Conservation (phyloP, 2,113 vertebrate species). For the Esox niger region DNA sequence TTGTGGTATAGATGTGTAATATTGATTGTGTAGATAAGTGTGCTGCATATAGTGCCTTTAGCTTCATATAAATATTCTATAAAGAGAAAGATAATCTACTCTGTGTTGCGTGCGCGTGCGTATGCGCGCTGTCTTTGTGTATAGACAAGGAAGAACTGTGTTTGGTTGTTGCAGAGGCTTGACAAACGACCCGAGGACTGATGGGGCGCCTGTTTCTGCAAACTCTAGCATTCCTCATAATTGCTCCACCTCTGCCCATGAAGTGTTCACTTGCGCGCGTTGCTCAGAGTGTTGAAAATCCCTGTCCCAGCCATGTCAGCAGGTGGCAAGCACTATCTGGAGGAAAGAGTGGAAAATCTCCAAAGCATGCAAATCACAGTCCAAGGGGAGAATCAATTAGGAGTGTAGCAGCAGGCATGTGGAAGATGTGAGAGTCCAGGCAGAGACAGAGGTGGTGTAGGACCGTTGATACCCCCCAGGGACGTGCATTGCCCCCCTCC, state of each 20-base stretch:
- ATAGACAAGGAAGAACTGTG: background rate
- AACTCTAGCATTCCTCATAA: constrained; percentile 48
- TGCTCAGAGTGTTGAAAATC: constrained; percentile 32
- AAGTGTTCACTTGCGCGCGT: constrained; percentile 23
- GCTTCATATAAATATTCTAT: too few species aligned
- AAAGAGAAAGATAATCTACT: too few species aligned
- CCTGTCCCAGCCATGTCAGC: constrained; percentile 68
- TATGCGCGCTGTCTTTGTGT: constrained; percentile 7
- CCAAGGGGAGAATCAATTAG: constrained; percentile 72
- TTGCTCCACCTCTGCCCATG: constrained; percentile 49
- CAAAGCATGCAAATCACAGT: constrained; percentile 71
- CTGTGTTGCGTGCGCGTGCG: background rate
- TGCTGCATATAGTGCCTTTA: too few species aligned
- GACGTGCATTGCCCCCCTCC: constrained; percentile 43
- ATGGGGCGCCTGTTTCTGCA: constrained; percentile 51
- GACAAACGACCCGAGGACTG: constrained; percentile 48
- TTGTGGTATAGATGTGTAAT: too few species aligned
- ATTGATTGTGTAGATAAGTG: too few species aligned
- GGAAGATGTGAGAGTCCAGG: constrained; percentile 40
- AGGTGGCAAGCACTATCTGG: constrained; percentile 67
- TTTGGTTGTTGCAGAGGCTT: constrained; percentile 29
- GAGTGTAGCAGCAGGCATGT: constrained; percentile 30
- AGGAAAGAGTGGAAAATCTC: constrained; percentile 58
- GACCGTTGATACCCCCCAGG: constrained; percentile 40
- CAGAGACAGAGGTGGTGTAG: constrained; percentile 30